Evolutionary conservation across 2,113 vertebrate genomes (phyloP).

Genomic region (Furnarius figulus): DNA sequence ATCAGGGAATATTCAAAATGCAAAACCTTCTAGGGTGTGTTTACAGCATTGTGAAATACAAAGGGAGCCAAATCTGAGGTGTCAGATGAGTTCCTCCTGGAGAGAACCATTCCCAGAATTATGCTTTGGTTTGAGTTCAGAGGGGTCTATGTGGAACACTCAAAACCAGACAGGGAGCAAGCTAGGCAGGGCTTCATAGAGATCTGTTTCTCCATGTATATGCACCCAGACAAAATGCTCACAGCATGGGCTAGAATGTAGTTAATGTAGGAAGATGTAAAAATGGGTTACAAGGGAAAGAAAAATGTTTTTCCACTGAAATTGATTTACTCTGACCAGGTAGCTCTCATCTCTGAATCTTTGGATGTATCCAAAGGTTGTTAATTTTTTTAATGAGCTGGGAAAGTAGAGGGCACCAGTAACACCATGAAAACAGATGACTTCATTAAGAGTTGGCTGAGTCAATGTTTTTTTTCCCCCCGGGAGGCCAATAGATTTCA

Average conservation of each 20-base stretch:
- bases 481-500: conserved; percentile 55
- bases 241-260: not conserved
- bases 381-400: conserved; percentile 59
- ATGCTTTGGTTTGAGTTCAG: not conserved
- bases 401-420: conserved; percentile 28
- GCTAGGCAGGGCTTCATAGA: not conserved
- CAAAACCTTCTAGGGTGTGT: not conserved
- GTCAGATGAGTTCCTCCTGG: not conserved
- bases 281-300: not conserved
- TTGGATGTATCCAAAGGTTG: not conserved
- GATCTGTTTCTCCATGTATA: not conserved
- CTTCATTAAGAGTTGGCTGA: conserved; percentile 58
- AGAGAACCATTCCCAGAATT: not conserved
- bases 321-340: not conserved
- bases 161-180: not conserved
- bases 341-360: conserved; percentile 24
- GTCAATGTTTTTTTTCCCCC: conserved; percentile 26
- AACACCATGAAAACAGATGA: conserved; percentile 55
- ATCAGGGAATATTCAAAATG: not conserved
- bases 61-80: not conserved
- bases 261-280: not conserved
- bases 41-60: not conserved
- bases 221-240: not conserved
- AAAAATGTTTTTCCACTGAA: not conserved
- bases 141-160: not conserved